Evolutionary conservation across 2,113 vertebrate genomes (phyloP), one percentile per base, ranked within the genome.

Genomic region (Odocoileus hemionus): DNA sequence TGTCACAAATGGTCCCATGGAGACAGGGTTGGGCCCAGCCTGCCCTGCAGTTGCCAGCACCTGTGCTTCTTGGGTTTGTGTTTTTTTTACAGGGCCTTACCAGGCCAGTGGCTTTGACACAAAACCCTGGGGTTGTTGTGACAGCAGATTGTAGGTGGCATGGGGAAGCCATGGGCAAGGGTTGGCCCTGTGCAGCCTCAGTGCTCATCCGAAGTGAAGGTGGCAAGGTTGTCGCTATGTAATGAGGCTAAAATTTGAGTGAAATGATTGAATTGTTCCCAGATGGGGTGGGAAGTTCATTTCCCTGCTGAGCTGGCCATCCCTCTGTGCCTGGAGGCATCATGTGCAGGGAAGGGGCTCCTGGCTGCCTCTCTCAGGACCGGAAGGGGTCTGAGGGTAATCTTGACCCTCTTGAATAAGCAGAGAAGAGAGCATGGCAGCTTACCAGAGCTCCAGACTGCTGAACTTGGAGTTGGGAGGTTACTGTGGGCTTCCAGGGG

Each of bases 161-260:
- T 43, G 5, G 36, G 55, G n/a, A 57, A 17, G 82, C 30, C 47
- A 7, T 33, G 78, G 17, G 47, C 47, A 50, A n/a, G 28, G 45
- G 78, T 36, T 21, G 16, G 47, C 47, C 78, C 78, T 47, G 3
- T n/a, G 33, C 33, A 23, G 79, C 33, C 33, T n/a, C 3, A 6
- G 54, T 17, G 30, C 78, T 5, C 6, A 14, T 33, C 9, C 7
- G 2, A 76, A 57, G 5, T 50, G 52, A 15, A 50, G 57, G 86
- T 57, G 23, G 55, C 52, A 8, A 13, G 3, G 61, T 25, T 1
- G 52, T 36, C 0, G 0, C 36, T 13, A 2, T 3, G 1, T 9
- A 1, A 1, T 9, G 1, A n/a, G 19, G 55, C 45, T 26, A 26
- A 45, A 16, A 25, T 25, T 17, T 4, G 47, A 55, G 21, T 8